phyloP scores from a whole-genome alignment of 2,113 vertebrate genomes.

The Gymnarchus niloticus region DNA sequence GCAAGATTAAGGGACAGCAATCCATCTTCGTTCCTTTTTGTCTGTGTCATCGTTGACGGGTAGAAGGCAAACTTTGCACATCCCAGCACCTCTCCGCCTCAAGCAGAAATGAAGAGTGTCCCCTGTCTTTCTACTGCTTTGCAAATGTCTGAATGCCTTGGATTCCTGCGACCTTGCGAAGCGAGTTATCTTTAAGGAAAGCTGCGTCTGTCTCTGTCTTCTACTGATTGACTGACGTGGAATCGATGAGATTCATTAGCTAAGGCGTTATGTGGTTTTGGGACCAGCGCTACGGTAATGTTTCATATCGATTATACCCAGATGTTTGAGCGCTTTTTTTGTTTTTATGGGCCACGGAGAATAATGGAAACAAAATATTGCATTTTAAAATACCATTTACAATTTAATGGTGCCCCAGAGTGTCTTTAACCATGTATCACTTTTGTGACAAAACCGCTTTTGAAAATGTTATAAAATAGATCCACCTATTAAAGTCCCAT shows the following conservation, averaged over 20 bases:
- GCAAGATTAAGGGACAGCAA: not conserved
- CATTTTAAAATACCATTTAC: not conserved
- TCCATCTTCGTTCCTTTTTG: not conserved
- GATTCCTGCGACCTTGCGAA: not conserved
- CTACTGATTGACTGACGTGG: not conserved
- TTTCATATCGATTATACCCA: slow-evolving; percentile 6
- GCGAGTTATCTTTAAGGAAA: not conserved
- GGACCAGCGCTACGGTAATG: not conserved
- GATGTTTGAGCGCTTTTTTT: not conserved
- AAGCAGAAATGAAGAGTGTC: not conserved
- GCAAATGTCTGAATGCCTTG: not conserved
- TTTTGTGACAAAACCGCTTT: not conserved
- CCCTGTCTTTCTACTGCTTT: not conserved
- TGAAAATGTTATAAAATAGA: not conserved
- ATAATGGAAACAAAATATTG: not conserved
- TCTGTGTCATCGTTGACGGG: not conserved
- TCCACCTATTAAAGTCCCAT: not conserved
- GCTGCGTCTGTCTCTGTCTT: not conserved
- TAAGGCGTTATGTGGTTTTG: not conserved
- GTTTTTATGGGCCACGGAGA: not conserved
- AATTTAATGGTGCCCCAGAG: not conserved
- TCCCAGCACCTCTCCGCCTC: not conserved
- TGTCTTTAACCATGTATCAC: not conserved
- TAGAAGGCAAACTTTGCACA: not conserved
- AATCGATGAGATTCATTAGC: not conserved